phyloP scores from a whole-genome alignment of 2,113 vertebrate genomes.

The Chrysochloris asiatica region DNA sequence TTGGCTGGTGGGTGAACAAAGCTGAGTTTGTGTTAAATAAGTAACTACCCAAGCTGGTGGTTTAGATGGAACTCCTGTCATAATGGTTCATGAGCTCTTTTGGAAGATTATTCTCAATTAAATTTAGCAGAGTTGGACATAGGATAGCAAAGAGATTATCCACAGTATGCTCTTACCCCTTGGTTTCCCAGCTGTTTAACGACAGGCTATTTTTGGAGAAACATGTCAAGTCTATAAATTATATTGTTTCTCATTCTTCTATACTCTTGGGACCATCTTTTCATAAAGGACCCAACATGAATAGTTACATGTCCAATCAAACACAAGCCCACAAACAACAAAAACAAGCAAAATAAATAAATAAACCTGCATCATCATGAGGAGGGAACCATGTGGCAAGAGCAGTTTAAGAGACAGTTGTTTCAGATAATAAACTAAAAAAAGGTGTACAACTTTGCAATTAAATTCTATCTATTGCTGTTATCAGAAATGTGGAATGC shows the following conservation, averaged over 20 bases:
- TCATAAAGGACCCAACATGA: not conserved
- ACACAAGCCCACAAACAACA: not conserved
- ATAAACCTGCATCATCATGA: not conserved
- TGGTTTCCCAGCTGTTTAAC: not conserved
- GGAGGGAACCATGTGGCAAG: not conserved
- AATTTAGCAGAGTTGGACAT: not conserved
- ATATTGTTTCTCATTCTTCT: not conserved
- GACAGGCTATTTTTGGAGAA: not conserved
- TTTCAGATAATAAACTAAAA: not conserved
- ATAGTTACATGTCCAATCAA: not conserved
- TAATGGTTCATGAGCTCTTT: not conserved
- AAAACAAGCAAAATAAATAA: no score
- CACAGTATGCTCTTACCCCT: not conserved
- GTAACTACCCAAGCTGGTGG: not conserved
- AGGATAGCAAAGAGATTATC: not conserved
- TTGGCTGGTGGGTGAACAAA: not conserved
- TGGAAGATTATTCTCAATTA: not conserved
- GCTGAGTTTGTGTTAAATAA: not conserved
- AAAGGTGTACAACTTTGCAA: not conserved
- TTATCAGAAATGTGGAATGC: not conserved
- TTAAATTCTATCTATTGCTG: not conserved
- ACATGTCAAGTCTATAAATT: not conserved
- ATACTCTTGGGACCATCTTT: not conserved
- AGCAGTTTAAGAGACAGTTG: not conserved
- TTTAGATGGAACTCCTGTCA: not conserved